Evolutionary conservation across 2,888 invertebrate genomes (phyloP).

Genomic region (Nebria salina): DNA sequence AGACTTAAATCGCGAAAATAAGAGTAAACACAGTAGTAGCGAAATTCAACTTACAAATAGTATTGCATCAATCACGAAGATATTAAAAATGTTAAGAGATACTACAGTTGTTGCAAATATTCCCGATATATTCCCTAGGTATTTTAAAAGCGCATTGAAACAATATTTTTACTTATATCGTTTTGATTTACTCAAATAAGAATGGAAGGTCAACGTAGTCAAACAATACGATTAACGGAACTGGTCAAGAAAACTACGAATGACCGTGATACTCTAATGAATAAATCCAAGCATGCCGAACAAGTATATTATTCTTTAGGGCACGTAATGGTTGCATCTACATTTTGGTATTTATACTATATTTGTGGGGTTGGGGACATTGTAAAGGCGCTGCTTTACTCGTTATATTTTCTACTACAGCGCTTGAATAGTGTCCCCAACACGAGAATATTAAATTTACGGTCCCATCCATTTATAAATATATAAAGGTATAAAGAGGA

Average conservation of each 20-base stretch:
- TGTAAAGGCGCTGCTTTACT: background rate
- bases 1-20: slow-evolving; percentile 23
- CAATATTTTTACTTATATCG: background rate
- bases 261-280: slow-evolving; percentile 53
- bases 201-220: slow-evolving; percentile 55
- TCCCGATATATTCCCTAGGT: slow-evolving; percentile 63
- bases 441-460: background rate
- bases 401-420: too few species aligned
- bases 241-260: slow-evolving; percentile 53
- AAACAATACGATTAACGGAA: slow-evolving; percentile 54
- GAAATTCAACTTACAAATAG: slow-evolving; percentile 57
- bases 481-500: slow-evolving; percentile 63
- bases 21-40: slow-evolving; percentile 51
- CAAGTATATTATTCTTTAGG: slow-evolving; percentile 53
- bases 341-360: slow-evolving; percentile 52
- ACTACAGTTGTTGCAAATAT: slow-evolving; percentile 61
- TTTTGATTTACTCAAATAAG: slow-evolving; percentile 48
- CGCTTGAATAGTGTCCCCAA: too few species aligned
- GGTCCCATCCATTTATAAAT: background rate
- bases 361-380: background rate
- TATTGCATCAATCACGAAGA: slow-evolving; percentile 58
- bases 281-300: slow-evolving; percentile 54
- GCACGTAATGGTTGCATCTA: slow-evolving; percentile 56
- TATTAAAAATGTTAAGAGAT: slow-evolving; percentile 60
- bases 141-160: slow-evolving; percentile 27